phyloP scores from a whole-genome alignment of 92 coral and sea anemone genomes.

The Desmophyllum pertusum region DNA sequence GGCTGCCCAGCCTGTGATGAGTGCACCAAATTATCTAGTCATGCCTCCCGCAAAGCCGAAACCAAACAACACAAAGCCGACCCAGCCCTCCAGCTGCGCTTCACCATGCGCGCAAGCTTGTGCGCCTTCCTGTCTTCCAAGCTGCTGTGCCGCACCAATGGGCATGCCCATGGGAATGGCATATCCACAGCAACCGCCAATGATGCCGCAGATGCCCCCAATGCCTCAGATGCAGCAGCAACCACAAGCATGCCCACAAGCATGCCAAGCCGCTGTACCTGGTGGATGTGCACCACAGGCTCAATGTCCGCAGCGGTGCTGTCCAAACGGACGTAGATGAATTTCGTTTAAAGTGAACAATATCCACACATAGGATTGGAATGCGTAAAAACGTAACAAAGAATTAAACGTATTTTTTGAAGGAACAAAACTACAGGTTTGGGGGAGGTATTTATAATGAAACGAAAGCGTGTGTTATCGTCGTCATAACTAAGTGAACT shows the following conservation, averaged over 20 bases:
- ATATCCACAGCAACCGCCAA: constrained; percentile 48
- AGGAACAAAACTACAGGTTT: not conserved
- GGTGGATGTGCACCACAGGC: constrained; percentile 71
- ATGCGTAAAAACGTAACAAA: not conserved
- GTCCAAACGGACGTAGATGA: constrained; percentile 44
- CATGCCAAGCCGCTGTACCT: constrained; percentile 49
- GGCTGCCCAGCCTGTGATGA: constrained; percentile 1
- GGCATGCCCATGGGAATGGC: constrained; percentile 35
- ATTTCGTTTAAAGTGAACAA: not conserved
- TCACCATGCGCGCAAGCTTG: constrained; percentile 77
- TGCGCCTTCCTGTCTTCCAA: constrained; percentile 71
- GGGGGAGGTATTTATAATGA: not conserved
- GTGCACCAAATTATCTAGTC: constrained; percentile 58
- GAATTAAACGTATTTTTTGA: not conserved
- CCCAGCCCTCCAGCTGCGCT: constrained; percentile 52
- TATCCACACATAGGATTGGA: not conserved
- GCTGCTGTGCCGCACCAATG: constrained; percentile 68
- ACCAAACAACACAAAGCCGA: constrained; percentile 46
- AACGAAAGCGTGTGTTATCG: not conserved
- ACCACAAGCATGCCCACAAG: constrained; percentile 60
- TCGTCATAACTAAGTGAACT: not conserved
- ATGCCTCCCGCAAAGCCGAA: constrained; percentile 54
- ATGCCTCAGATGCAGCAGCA: constrained; percentile 55
- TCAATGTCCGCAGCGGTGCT: constrained; percentile 47
- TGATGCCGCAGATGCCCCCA: constrained; percentile 47